These are phyloP conservation scores for Puffinus mauretanicus DNA, from an alignment of 2,113 vertebrate genomes.

Conservation along the genomic window DNA sequence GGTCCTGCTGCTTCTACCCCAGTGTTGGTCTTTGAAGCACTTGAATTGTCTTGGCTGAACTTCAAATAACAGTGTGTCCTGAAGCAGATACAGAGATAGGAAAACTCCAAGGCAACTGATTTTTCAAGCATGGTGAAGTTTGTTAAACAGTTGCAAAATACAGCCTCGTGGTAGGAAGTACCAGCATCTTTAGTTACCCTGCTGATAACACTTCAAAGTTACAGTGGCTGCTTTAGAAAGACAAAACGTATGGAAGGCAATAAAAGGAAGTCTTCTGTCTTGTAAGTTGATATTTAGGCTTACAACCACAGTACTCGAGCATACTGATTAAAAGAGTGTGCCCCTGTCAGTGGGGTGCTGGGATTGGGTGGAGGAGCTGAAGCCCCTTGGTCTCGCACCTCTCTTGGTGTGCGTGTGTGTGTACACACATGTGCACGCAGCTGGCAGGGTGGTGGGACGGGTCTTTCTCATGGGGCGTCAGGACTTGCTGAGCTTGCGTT, in stretches of 20 bases:
- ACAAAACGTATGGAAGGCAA: not conserved
- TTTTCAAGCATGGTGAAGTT: not conserved
- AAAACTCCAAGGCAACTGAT: not conserved
- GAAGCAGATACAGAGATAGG: not conserved
- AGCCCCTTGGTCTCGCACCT: not conserved
- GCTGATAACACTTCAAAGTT: not conserved
- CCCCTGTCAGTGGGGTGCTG: not conserved
- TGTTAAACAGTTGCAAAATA: not conserved
- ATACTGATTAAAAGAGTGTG: not conserved
- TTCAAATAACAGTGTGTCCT: not conserved
- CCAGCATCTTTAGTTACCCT: not conserved
- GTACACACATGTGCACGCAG: fast-evolving
- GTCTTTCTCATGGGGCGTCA: fast-evolving
- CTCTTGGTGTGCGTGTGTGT: not conserved
- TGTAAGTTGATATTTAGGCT: not conserved
- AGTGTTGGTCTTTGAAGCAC: not conserved
- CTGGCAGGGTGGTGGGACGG: not conserved
- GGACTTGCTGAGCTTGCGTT: not conserved
- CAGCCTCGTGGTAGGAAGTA: not conserved
- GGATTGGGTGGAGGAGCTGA: not conserved
- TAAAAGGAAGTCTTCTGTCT: not conserved
- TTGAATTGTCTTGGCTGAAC: not conserved
- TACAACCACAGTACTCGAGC: not conserved
- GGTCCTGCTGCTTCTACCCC: not conserved
- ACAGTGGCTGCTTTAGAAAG: not conserved